Percentiles rank a stretch among this genome's conserved stretches.
phyloP scores from a whole-genome alignment of 2,113 vertebrate genomes.

The Sula dactylatra region DNA sequence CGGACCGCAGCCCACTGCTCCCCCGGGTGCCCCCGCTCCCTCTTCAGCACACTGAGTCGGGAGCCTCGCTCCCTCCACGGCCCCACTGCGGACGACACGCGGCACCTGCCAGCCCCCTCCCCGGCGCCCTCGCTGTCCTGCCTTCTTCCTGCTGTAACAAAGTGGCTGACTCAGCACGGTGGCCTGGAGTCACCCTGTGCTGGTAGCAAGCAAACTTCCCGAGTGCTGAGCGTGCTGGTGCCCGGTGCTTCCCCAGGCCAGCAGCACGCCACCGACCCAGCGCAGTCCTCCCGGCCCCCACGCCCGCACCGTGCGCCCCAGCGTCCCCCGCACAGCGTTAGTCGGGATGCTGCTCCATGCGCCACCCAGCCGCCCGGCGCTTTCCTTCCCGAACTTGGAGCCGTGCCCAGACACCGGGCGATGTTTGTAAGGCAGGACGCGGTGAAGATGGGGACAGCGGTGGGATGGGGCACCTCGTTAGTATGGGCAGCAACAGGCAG shows the following conservation, averaged over 20 bases:
- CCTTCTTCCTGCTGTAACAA: not conserved
- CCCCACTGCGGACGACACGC: fast-evolving
- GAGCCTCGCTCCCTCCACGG: not conserved
- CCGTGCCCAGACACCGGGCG: conserved; percentile 22
- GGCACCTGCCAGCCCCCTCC: not conserved
- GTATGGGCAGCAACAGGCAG: conserved; percentile 27
- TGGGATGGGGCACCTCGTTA: conserved; percentile 21
- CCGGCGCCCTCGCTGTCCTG: not conserved
- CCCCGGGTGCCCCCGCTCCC: not conserved
- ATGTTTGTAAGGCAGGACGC: conserved; percentile 6
- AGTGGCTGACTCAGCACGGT: not conserved
- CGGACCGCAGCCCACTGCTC: not conserved
- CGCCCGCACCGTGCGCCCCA: not conserved
- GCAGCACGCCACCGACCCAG: not conserved
- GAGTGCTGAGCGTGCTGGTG: not conserved
- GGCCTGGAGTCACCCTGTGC: not conserved
- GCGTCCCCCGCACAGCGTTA: fast-evolving
- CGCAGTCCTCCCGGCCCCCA: not conserved
- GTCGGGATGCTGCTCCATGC: conserved; percentile 32
- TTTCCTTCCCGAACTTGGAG: conserved; percentile 24
- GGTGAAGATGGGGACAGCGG: not conserved
- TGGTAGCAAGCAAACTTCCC: not conserved
- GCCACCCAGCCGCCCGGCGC: not conserved
- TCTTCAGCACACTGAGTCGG: fast-evolving
- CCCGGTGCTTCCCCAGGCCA: not conserved